These are phyloP conservation scores for Drosophila hamatofila DNA, from an alignment of 2,888 invertebrate species.

Conservation along the genomic window DNA sequence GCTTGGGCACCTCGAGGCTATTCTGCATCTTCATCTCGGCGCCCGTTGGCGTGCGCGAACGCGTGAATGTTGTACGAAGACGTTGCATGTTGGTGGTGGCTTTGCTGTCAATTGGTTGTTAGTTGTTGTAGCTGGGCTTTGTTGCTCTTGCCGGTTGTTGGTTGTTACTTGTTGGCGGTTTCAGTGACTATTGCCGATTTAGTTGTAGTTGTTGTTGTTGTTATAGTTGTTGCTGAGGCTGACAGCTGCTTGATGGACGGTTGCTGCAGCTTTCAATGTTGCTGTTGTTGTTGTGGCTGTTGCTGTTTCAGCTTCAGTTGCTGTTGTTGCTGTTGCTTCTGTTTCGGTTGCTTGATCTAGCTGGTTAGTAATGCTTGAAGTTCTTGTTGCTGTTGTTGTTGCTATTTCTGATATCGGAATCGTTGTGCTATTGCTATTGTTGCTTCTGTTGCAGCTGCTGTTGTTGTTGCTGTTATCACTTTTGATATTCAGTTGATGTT, in stretches of 20 bases:
- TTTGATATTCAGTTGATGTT: slow-evolving; percentile 24
- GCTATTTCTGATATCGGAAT: slow-evolving; percentile 1
- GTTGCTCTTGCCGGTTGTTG: not conserved
- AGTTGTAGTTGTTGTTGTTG: not conserved
- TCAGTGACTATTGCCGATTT: not conserved
- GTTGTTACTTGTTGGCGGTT: not conserved
- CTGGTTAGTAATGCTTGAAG: slow-evolving; percentile 13
- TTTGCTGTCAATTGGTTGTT: not conserved
- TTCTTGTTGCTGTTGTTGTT: not conserved
- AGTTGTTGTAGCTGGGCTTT: not conserved
- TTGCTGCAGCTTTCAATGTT: slow-evolving; percentile 29
- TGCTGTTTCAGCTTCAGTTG: slow-evolving; percentile 11
- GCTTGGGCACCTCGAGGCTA: slow-evolving; percentile 95
- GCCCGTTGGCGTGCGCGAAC: slow-evolving; percentile 94
- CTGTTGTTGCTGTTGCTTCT: slow-evolving; percentile 4
- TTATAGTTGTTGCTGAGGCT: slow-evolving; percentile 7
- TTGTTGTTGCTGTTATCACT: slow-evolving; percentile 1
- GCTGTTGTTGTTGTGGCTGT: not conserved
- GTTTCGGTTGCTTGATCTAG: slow-evolving; percentile 8
- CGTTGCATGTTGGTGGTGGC: slow-evolving; percentile 79
- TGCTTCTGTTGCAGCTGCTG: not conserved
- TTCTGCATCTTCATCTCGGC: slow-evolving; percentile 96
- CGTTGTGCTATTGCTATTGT: slow-evolving; percentile 9
- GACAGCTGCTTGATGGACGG: slow-evolving; percentile 42
- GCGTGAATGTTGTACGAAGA: slow-evolving; percentile 94